These are phyloP conservation scores for Coelinius sp. DNA, from an alignment of 2,888 invertebrate species.

Conservation along the genomic window DNA sequence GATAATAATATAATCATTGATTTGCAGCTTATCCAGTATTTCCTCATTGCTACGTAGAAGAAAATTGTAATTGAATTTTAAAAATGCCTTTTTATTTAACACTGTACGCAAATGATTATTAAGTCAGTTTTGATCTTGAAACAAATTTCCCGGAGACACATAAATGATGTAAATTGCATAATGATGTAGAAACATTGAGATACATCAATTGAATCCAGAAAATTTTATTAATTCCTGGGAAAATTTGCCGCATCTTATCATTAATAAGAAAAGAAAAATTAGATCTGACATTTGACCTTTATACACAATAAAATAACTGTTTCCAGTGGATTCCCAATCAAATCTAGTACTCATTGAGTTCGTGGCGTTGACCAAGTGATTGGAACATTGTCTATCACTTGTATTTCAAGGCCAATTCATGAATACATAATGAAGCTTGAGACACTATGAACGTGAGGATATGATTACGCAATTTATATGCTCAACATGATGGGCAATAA, in stretches of 20 bases:
- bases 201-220: not conserved
- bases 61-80: not conserved
- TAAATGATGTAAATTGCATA: not conserved
- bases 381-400: slow-evolving; percentile 15
- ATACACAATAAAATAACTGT: not conserved
- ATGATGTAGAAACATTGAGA: not conserved
- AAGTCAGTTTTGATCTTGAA: not conserved
- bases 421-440: slow-evolving; percentile 20
- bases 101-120: not conserved
- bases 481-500: slow-evolving; percentile 18
- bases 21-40: not conserved
- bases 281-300: slow-evolving; percentile 9
- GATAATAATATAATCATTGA: not conserved
- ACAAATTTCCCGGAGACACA: not conserved
- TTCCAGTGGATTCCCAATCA: not conserved
- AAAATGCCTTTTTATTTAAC: not conserved
- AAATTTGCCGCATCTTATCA: not conserved
- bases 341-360: not conserved
- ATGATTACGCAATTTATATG: slow-evolving; percentile 26
- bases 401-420: slow-evolving; percentile 5
- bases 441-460: slow-evolving; percentile 1
- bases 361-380: slow-evolving; percentile 2
- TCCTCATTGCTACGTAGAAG: slow-evolving; percentile 7
- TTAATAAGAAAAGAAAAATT: not conserved
- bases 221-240: not conserved